Conservation (phyloP, 2,113 vertebrate genomes). For the Solea senegalensis region DNA sequence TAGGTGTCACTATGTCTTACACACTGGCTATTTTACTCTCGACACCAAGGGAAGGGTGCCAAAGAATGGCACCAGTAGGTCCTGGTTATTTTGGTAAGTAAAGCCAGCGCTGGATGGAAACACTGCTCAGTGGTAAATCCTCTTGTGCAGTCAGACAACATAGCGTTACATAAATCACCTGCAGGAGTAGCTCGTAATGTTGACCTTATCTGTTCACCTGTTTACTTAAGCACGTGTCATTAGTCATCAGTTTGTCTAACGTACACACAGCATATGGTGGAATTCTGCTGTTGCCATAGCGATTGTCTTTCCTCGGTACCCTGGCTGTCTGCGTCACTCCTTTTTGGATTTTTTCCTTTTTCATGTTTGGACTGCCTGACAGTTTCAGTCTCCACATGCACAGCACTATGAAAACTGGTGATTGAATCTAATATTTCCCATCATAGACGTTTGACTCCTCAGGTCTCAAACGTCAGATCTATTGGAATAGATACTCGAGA, state of each 20-base stretch:
- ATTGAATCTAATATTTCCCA: background rate
- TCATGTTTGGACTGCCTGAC: slow-evolving; percentile 6
- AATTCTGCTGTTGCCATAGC: slow-evolving; percentile 26
- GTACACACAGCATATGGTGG: background rate
- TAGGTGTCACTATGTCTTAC: no score
- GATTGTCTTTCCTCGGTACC: background rate
- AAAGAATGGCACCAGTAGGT: no score
- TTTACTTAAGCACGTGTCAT: background rate
- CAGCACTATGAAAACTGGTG: background rate
- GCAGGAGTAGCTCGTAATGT: background rate
- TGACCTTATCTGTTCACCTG: slow-evolving; percentile 8
- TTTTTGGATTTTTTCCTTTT: slow-evolving; percentile 9
- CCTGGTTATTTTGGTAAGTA: no score
- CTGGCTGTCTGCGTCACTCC: background rate
- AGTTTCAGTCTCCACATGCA: background rate
- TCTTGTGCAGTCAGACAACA: no score
- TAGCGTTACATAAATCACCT: background rate
- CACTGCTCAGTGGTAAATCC: no score
- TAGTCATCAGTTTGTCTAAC: background rate
- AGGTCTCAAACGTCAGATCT: no score
- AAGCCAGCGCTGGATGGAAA: no score
- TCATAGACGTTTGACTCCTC: no score
- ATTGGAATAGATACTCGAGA: no score
- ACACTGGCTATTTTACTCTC: no score
- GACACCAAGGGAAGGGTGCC: no score